phyloP scores from a whole-genome alignment of 2,113 vertebrate species.

The Vombatus ursinus region DNA sequence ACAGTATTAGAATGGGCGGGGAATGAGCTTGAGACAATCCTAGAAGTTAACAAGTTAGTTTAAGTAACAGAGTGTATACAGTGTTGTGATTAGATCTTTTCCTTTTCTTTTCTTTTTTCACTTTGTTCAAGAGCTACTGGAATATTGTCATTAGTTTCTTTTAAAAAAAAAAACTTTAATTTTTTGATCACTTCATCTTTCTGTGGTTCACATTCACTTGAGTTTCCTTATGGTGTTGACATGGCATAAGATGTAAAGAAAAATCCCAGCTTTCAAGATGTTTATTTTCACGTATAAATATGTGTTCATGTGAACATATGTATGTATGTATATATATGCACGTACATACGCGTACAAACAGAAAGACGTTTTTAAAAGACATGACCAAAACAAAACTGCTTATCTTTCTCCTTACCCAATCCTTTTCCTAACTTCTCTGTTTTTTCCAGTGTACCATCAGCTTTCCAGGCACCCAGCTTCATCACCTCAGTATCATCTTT shows the following conservation, averaged over 20 bases:
- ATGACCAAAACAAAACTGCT: background rate
- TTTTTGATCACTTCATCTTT: conserved; percentile 37
- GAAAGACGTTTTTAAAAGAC: conserved; percentile 14
- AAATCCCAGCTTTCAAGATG: conserved; percentile 21
- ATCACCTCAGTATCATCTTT: background rate
- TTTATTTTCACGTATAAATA: conserved; percentile 16
- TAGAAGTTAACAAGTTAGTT: background rate
- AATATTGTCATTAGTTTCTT: background rate
- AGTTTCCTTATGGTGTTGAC: background rate
- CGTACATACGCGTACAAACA: background rate
- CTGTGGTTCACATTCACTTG: conserved; percentile 25
- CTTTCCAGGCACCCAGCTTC: background rate
- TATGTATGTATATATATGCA: conserved; percentile 28
- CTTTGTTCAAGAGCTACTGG: background rate
- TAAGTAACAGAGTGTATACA: background rate
- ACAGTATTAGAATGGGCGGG: background rate
- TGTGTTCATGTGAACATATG: background rate
- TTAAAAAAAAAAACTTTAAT: background rate
- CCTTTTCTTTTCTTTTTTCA: background rate
- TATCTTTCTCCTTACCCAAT: background rate
- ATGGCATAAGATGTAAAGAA: background rate
- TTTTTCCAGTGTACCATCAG: background rate
- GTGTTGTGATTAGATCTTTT: background rate
- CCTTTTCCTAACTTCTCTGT: background rate
- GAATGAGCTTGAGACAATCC: background rate